Evolutionary conservation across 2,888 invertebrate genomes (phyloP), one percentile per base, ranked within the genome.

Genomic region (Andrena haemorrhoa): DNA sequence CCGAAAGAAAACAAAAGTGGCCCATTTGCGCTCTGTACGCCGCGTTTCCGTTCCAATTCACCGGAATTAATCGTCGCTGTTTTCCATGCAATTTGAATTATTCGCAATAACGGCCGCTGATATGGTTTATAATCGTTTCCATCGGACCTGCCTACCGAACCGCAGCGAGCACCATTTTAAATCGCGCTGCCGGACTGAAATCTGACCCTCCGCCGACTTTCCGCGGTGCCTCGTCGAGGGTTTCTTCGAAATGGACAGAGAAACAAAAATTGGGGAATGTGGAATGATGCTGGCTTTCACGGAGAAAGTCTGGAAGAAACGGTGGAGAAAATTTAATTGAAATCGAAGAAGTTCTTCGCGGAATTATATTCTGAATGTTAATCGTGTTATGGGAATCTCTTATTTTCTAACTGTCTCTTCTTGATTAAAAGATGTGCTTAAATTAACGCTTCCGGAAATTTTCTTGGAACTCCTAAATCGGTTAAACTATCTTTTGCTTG

Each of bases 1-100:
- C 26, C 85, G 75, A 83, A 86, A 83, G 76, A 88, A 85, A 82
- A 83, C 77, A 72, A 79, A 75, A 83, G 84, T 80, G 71, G 47
- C 72, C 64, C 69, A 47, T 29, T 71, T 49, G 68, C 69, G 29
- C n/a, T 2, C 10, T 33, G 8, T 5, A 68, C 70, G 81, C 79
- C 79, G 73, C 79, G 75, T 85, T 87, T 89, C 82, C 78, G 78
- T 86, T 74, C 76, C 80, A 82, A 88, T 86, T 84, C 82, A 80
- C 75, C 79, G 80, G 73, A 83, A 88, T 88, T 89, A 89, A 85
- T 86, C 85, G 84, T 60, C 29, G 84, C 80, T 75, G 79, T 78
- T 86, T 82, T 78, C 81, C 79, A 65, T 77, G 77, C 79, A 80
- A 88, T 86, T 87, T 84, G 84, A 86, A 87, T 86, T 87, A 86